A percentile compares a stretch with the other conserved stretches of the same genome.
Conservation (phyloP, 2,888 invertebrate genomes). For the Cremastinae sp. region DNA sequence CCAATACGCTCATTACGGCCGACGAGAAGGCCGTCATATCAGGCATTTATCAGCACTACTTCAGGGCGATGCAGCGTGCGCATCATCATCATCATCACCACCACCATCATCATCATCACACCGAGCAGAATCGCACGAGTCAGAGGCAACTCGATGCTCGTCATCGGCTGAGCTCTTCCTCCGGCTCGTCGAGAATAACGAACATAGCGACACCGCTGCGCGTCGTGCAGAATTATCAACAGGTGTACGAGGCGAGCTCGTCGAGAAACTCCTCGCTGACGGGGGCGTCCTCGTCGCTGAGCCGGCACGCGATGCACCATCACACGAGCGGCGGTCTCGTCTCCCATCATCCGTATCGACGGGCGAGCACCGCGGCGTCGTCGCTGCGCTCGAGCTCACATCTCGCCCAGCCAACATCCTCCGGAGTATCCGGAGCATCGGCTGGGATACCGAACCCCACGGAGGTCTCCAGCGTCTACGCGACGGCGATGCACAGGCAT, state of each 20-base stretch:
- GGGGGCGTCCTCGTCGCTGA: constrained; percentile 35
- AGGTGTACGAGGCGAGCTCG: constrained; percentile 61
- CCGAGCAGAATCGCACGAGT: constrained; percentile 51
- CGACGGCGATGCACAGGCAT: constrained; percentile 76
- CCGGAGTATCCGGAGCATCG: constrained; percentile 57
- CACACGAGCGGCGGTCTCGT: constrained; percentile 56
- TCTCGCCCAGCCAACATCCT: constrained; percentile 65
- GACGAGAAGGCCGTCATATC: constrained; percentile 76
- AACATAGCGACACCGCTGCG: constrained; percentile 51
- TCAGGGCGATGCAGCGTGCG: constrained; percentile 73
- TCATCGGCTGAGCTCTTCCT: constrained; percentile 65
- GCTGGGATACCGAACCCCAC: constrained; percentile 58
- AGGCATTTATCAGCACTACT: constrained; percentile 77
- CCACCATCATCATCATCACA: constrained; percentile 60
- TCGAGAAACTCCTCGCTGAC: constrained; percentile 63
- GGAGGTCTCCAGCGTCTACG: constrained; percentile 73
- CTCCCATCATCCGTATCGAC: constrained; percentile 64
- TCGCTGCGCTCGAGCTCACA: constrained; percentile 66
- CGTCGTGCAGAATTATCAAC: constrained; percentile 57
- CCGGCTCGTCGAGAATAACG: constrained; percentile 41
- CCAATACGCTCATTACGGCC: constrained; percentile 70
- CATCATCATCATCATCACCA: constrained; percentile 69
- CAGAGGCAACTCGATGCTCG: constrained; percentile 58
- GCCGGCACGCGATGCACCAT: constrained; percentile 57
- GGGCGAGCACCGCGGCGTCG: constrained; percentile 55